These are phyloP conservation scores for Arbacia lixula DNA, from an alignment of 53 echinoderm and acorn worm genomes.

Conservation along the genomic window DNA sequence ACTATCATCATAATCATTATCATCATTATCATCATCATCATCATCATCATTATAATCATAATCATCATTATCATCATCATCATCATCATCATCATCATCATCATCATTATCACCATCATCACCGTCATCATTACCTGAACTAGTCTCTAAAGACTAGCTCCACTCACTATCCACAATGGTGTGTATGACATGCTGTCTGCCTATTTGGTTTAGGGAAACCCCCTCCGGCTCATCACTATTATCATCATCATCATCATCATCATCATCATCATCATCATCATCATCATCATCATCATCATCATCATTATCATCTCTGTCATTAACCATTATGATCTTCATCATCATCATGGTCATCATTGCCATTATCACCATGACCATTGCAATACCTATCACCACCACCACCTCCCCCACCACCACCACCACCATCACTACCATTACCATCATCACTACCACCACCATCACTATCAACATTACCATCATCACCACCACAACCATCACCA, in stretches of 20 bases:
- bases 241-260: conserved; percentile 27
- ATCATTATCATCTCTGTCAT: conserved; percentile 73
- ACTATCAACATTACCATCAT: conserved; percentile 16
- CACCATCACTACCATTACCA: conserved; percentile 7
- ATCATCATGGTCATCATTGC: conserved; percentile 16
- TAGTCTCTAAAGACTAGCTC: neutral
- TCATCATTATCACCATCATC: conserved; percentile 1
- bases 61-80: conserved; percentile 14
- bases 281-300: conserved; percentile 29
- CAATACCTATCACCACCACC: neutral
- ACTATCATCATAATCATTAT: conserved; percentile 9
- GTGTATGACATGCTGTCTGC: conserved; percentile 91
- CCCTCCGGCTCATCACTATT: conserved; percentile 71
- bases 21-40: conserved; percentile 18
- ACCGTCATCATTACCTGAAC: neutral
- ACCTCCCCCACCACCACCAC: conserved; percentile 68
- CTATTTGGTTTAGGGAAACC: conserved; percentile 84
- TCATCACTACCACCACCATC: conserved; percentile 18
- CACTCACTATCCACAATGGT: conserved; percentile 77
- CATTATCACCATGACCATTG: conserved; percentile 21
- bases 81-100: conserved; percentile 3
- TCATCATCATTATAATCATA: conserved; percentile 7
- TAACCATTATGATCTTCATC: conserved; percentile 10
- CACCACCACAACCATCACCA: neutral
- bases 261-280: conserved; percentile 33